Evolutionary conservation across 2,888 invertebrate species (phyloP).

Genomic region (Coelinius sp.): DNA sequence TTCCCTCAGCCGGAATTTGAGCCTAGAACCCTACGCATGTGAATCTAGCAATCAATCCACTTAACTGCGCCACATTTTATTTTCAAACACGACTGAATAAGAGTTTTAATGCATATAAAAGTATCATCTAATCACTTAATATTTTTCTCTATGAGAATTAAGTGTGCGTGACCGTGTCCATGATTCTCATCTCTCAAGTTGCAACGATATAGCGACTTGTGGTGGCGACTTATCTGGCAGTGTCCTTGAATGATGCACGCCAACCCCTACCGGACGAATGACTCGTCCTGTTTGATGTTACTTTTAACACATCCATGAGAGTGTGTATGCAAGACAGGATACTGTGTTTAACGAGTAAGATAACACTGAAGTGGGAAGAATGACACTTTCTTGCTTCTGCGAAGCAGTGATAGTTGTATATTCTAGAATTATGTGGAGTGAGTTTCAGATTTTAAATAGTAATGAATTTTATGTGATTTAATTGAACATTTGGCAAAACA

Average conservation of each 20-base stretch:
- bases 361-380: background rate
- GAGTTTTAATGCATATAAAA: background rate
- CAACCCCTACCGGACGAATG: background rate
- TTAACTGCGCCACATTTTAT: too few species aligned
- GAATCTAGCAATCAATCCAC: too few species aligned
- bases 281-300: conserved; percentile 8
- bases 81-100: too few species aligned
- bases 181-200: background rate
- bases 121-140: background rate
- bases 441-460: background rate
- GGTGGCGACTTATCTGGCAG: background rate
- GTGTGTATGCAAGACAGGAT: background rate
- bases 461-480: background rate
- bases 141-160: background rate
- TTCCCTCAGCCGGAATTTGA: too few species aligned
- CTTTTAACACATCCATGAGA: background rate
- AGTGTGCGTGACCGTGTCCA: conserved; percentile 6
- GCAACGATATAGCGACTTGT: background rate
- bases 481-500: conserved; percentile 2
- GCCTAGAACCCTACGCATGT: too few species aligned
- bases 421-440: background rate
- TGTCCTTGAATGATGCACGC: conserved; percentile 1
- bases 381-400: conserved; percentile 4
- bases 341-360: conserved; percentile 11
- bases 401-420: background rate